Evolutionary conservation across 1,140 invertebrate genomes (phyloP), one percentile per base, ranked within the genome.

Genomic region (Chironomus striatipennis): DNA sequence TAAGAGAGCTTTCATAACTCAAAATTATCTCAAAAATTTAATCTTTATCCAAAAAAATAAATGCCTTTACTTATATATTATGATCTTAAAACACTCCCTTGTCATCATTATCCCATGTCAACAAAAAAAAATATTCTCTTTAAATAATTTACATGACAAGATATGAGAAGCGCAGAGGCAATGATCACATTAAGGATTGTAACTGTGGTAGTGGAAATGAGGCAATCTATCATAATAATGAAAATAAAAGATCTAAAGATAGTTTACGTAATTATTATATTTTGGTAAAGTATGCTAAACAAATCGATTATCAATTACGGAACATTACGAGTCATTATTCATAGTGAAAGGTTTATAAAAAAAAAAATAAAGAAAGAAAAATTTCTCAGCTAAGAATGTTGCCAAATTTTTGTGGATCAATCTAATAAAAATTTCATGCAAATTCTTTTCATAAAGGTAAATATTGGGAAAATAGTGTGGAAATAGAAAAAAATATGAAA

Each of bases 201-300:
- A 12, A 15, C n/a, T 57, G 12, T 57, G 9, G 47, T 57, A 15
- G 47, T 57, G 47, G 12, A 57, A 57, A 57, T 57, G 47, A 57
- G n/a, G 47, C 12, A 57, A 57, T 57, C 47, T 57, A 57, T 57
- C 47, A 57, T 57, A 57, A 10, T 15, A 57, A 57, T n/a, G 12
- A 10, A 57, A 5, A 57, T 12, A 57, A 57, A 57, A 57, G 12
- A n/a, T 57, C 47, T 57, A 57, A 12, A 15, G 12, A 57, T 57
- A 57, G n/a, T 57, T 12, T n/a, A n/a, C 8, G 47, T n/a, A n/a
- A n/a, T 18, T 20, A 70, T 70, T 10, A 18, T 18, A 70, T 57
- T 20, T 20, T 70, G 65, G 65, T 70, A 70, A 70, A 70, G 65
- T 70, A 70, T 70, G 65, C 65, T 70, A 70, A 70, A 70, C 65